phyloP scores from a whole-genome alignment of 2,888 invertebrate genomes.

The Oxyscelio sp. region DNA sequence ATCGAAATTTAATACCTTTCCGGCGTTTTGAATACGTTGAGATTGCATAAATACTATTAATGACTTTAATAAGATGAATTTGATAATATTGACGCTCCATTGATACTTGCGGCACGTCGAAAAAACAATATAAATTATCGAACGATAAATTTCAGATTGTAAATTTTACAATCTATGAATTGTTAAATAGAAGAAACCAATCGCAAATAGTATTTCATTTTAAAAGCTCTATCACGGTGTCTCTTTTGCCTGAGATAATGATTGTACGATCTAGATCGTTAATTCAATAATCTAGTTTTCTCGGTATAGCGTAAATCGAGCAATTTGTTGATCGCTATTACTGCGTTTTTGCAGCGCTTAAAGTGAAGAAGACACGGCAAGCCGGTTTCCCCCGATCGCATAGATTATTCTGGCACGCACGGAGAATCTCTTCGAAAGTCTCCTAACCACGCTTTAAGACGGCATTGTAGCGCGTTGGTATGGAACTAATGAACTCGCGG shows the following conservation, averaged over 20 bases:
- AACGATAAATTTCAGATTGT: no score
- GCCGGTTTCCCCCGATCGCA: constrained; percentile 75
- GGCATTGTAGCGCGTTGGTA: constrained; percentile 84
- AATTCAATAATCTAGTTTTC: no score
- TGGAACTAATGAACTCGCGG: constrained; percentile 86
- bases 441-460: constrained; percentile 83
- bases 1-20: constrained; percentile 31
- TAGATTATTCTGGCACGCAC: constrained; percentile 75
- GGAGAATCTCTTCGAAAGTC: constrained; percentile 69
- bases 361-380: constrained; percentile 55
- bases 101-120: no score
- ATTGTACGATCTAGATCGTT: no score
- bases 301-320: constrained; percentile 60
- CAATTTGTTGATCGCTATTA: constrained; percentile 66
- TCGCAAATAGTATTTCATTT: no score
- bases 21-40: constrained; percentile 26
- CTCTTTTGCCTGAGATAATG: no score
- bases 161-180: no score
- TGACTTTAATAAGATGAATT: constrained; percentile 10
- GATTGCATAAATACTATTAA: constrained; percentile 39
- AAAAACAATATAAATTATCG: no score
- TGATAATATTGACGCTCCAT: constrained; percentile 35
- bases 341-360: constrained; percentile 57
- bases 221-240: no score
- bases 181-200: no score